Evolutionary conservation across 2,797 vertebrate species (phyloP), one percentile per base, ranked within the genome.

Genomic region (Mareca penelope): DNA sequence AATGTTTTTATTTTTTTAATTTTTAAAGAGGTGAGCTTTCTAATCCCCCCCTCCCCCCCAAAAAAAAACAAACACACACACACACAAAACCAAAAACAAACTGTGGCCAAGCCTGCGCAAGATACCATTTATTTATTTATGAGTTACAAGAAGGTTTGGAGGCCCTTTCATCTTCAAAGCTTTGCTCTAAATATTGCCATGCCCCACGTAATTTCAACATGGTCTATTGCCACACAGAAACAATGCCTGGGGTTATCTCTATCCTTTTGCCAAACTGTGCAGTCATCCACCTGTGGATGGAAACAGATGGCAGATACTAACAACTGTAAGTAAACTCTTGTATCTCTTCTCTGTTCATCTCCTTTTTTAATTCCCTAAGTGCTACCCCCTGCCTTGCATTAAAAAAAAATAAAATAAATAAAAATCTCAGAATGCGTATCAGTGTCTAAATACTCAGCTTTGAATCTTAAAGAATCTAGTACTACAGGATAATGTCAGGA

Each of bases 161-260:
- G 71, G 77, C 48, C 63, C 85, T 91, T 96, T 90, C 57, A 93
- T 64, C 48, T 78, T 73, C 31, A 92, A 93, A 71, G 53, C 61
- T 88, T 93, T 96, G 72, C 94, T 93, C 77, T 83, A 80, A 91
- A 68, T 80, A 85, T 60, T 75, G 44, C 44, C 80, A 80, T 29
- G 77, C 50, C 59, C 88, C 29, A 15, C 2, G 64, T 48, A 80
- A 82, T 55, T 68, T 52, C 56, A 39, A 73, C 57, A 50, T 12
- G 21, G 35, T 79, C 61, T 79, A 76, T 15, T 1, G 5, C 50
- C 44, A 65, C 7, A 10, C 7, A 78, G 71, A 90, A 95, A 95
- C 69, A 93, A 93, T 85, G 57, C 31, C 76, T 60, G 33, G 31
- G 57, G 39, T 85, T 85, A 44, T 76, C 68, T 80, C 65, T 91